Evolutionary conservation across 1,140 invertebrate genomes (phyloP), one percentile per base, ranked within the genome.

Genomic region (Brachionus sp.): DNA sequence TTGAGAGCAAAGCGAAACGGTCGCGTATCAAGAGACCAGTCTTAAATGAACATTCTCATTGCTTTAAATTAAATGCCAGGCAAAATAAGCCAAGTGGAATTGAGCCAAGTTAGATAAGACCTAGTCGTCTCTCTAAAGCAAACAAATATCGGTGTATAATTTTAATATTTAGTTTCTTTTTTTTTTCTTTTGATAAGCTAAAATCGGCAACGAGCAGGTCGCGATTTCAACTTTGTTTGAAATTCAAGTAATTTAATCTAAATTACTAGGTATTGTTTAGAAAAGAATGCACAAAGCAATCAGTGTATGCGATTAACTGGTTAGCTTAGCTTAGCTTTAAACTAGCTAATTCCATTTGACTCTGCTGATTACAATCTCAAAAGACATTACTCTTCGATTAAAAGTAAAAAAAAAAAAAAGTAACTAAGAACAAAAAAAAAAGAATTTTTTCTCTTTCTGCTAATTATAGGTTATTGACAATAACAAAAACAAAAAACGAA

Each of bases 331-430:
- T 23, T 57, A 50, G 44, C 44, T 50, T 50, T 19, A 57, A 19
- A 57, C 29, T 29, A 57, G 50, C 50, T 57, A 57, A 57, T 57
- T 57, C 50, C 50, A 57, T 19, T n/a, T 19, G 50, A 57, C 50
- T 57, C 50, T 57, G 50, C 50, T 57, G 50, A 57, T 57, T 57
- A 57, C 50, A 16, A 57, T 57, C 50, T 57, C 50, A 16, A 57
- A 57, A 57, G 50, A 57, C 50, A 57, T 57, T 57, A 57, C 50
- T 57, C 50, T 57, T 57, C 50, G 50, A 57, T 57, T 57, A 57
- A 57, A 57, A 57, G 50, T 57, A 57, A 57, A 57, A 42, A 39
- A n/a, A 57, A 57, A 57, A 42, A 42, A 57, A 57, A 57, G 50
- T 57, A 57, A 57, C 50, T 57, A 57, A 57, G 50, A 57, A 57